Percentiles rank a stretch among this genome's conserved stretches.
These are phyloP conservation scores for Penaeus vannamei DNA, from an alignment of 1,140 invertebrate species.

Conservation along the genomic window DNA sequence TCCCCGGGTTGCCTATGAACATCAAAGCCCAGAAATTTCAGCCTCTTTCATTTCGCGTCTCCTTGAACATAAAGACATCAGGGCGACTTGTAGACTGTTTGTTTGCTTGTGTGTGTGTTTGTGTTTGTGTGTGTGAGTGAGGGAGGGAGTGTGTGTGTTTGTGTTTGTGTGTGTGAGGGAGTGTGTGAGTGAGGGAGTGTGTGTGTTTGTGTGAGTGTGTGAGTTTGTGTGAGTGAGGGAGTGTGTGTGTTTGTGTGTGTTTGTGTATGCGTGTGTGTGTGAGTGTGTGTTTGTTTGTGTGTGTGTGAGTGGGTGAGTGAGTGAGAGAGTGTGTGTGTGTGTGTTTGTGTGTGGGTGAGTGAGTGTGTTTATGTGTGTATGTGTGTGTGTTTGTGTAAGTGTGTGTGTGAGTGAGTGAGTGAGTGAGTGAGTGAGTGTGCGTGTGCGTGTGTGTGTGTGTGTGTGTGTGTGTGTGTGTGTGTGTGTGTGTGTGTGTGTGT, in stretches of 20 bases:
- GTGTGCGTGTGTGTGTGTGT: background rate
- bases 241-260: background rate
- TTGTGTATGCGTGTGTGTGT: background rate
- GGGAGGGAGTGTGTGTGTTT: slow-evolving; percentile 23
- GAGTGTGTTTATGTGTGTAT: background rate
- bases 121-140: slow-evolving; percentile 40
- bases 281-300: background rate
- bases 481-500: background rate
- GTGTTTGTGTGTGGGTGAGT: slow-evolving; percentile 40
- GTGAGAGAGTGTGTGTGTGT: slow-evolving; percentile 28
- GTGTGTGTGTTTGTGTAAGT: slow-evolving; percentile 9
- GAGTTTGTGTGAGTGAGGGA: background rate
- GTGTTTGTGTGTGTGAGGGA: background rate
- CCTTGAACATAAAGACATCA: too few species aligned
- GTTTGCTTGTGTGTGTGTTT: slow-evolving; percentile 37
- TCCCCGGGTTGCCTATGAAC: too few species aligned
- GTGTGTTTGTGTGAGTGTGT: background rate
- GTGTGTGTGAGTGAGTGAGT: background rate
- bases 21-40: too few species aligned
- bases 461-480: background rate
- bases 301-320: background rate
- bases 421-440: background rate
- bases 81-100: background rate
- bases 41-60: too few species aligned
- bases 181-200: background rate